phyloP scores from a whole-genome alignment of 2,888 invertebrate species.

The Hydrotaea diabolus region DNA sequence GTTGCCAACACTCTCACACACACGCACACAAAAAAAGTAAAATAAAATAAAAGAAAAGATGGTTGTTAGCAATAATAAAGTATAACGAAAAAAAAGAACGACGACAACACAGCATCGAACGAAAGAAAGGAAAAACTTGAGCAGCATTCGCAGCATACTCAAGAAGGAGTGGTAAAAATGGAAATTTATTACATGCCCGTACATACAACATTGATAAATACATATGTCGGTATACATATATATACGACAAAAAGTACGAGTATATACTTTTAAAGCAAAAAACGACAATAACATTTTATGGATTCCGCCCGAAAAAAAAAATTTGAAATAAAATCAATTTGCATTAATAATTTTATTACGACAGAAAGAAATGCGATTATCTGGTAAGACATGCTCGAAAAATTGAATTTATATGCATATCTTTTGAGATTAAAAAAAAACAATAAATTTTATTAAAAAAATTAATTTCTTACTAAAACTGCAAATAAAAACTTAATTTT shows the following conservation, averaged over 20 bases:
- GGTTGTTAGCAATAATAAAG: slow-evolving; percentile 63
- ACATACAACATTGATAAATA: neutral
- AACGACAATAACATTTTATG: no score
- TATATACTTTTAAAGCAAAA: neutral
- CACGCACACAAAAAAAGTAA: neutral
- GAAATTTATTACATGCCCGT: slow-evolving; percentile 62
- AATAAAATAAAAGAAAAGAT: slow-evolving; percentile 40
- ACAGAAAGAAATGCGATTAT: no score
- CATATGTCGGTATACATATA: slow-evolving; percentile 25
- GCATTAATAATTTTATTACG: neutral
- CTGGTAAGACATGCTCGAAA: no score
- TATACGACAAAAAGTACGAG: neutral
- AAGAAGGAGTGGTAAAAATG: slow-evolving; percentile 67
- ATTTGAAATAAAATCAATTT: neutral
- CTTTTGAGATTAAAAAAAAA: no score
- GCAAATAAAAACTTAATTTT: no score
- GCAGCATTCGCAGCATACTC: slow-evolving; percentile 52
- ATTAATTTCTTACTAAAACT: no score
- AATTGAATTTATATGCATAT: no score
- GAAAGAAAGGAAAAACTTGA: slow-evolving; percentile 44
- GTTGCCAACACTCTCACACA: neutral
- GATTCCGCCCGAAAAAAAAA: neutral
- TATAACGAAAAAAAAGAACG: slow-evolving; percentile 19
- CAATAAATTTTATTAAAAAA: no score
- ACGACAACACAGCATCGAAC: slow-evolving; percentile 4